Evolutionary conservation across 2,797 vertebrate species (phyloP), one percentile per base, ranked within the genome.

Genomic region (Champsocephalus gunnari): DNA sequence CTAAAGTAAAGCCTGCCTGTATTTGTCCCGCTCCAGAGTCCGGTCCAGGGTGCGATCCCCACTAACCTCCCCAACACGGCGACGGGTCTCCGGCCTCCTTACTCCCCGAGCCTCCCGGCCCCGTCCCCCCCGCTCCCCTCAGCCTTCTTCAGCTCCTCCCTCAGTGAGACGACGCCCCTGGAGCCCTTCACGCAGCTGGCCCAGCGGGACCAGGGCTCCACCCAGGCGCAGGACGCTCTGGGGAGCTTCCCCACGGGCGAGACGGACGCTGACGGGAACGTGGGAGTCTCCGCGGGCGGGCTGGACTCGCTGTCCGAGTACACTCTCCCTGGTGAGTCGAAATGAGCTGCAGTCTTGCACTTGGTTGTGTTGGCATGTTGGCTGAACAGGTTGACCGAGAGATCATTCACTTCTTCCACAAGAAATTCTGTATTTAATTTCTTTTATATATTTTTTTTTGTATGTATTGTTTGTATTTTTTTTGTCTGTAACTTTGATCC

Each of bases 51-150:
- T 91, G 92, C 96, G 90, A 96, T 99, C 88, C 96, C 98, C 21
- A 95, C 96, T 75, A 96, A 95, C 80, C 92, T 98, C 70, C 96
- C 97, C 68, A 97, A 96, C 41, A 97, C 98, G 21, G 94, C 97
- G 19, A 96, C 98, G n/a, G 96, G 96, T 79, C 89, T 99, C 72
- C 87, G 94, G 90, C 95, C 89, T 86, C 96, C 51, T 51, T 99
- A 94, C 95, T 95, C 97, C 0, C 49, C 96, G 24, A 94, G 89
- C 83, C 95, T 98, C 58, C 96, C 96, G 0, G 91, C 97, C 47
- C 95, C 97, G 5, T 96, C 96, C 0, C 87, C 96, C 0, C 93
- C 93, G 81, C 95, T 98, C 64, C 95, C 96, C 5, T 93, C 96
- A 1, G 94, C 96, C 66, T 98, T 96, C 83, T 99, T 99, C 3